These are phyloP conservation scores for Hylia prasina DNA, from an alignment of 2,113 vertebrate species.

Conservation along the genomic window DNA sequence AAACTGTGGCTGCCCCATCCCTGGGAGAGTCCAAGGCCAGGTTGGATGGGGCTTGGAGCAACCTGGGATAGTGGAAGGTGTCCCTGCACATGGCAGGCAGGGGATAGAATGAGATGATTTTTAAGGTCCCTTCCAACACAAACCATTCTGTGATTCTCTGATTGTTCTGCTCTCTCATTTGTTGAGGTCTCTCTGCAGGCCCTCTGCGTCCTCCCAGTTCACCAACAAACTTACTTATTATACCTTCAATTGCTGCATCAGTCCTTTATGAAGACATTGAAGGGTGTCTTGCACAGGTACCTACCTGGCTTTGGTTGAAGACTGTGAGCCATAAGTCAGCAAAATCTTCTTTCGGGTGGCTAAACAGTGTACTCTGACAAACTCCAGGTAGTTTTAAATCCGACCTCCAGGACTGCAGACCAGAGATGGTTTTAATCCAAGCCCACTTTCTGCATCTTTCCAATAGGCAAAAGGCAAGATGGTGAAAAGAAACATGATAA, in stretches of 20 bases:
- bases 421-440: background rate
- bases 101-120: background rate
- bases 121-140: background rate
- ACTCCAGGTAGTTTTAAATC: background rate
- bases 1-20: background rate
- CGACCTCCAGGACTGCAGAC: background rate
- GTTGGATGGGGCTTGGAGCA: accelerated
- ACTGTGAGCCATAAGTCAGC: background rate
- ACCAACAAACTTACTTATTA: background rate
- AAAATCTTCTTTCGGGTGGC: background rate
- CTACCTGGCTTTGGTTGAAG: background rate
- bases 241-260: background rate
- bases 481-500: background rate
- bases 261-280: background rate
- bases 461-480: background rate
- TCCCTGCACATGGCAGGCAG: too few relatives aligned
- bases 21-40: background rate
- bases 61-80: accelerated
- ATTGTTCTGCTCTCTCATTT: background rate
- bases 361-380: background rate
- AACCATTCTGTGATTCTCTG: background rate
- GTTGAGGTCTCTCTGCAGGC: background rate
- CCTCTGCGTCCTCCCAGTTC: background rate
- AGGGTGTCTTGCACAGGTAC: background rate
- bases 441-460: background rate